Base-by-base conservation (phyloP, 1,140 invertebrate genomes). In the Drosophila truncata region DNA sequence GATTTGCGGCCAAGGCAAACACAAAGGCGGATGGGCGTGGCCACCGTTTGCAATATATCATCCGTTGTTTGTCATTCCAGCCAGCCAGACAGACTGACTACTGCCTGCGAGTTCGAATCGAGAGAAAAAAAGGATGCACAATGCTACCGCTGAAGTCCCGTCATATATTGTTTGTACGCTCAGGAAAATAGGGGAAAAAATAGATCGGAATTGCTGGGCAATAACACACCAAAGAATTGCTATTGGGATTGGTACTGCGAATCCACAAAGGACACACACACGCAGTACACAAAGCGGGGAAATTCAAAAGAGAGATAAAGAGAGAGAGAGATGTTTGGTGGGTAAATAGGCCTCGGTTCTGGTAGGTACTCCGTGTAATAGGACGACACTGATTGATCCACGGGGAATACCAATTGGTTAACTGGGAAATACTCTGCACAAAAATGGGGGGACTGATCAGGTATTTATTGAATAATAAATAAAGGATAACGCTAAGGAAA, bases 1-100 rank as follows among this genome's bases (percentile, higher is more conserved):
- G 84, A 87, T 88, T 88, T 84, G 80, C 71, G 84, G 85, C 80
- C 73, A 90, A 67, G 64, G 67, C 59, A 90, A 83, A 87, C 71
- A 87, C n/a, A 84, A 84, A 78, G 62, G 67, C 52, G 50, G 50
- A 27, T 70, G 76, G 84, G 83, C 66, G 80, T 82, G 83, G 83
- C 60, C 47, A 31, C 27, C 27, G 39, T 62, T 35, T 66, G 70
- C 78, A 84, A 82, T 82, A 78, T 82, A 87, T 88, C 82, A 86
- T 87, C 80, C 65, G 70, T 72, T 72, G 70, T 72, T 84, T 79
- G 75, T 78, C 72, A 69, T 76, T 20, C 74, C n/a, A 37, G 29
- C 74, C n/a, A 37, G 29, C 44, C 67, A 64, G 61, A 55, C 59
- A 52, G 55, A 55, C 54, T 18, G 23, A 33, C 59, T 27, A 6